Conservation (phyloP, 2,797 vertebrate genomes). For the Graptemys geographica region DNA sequence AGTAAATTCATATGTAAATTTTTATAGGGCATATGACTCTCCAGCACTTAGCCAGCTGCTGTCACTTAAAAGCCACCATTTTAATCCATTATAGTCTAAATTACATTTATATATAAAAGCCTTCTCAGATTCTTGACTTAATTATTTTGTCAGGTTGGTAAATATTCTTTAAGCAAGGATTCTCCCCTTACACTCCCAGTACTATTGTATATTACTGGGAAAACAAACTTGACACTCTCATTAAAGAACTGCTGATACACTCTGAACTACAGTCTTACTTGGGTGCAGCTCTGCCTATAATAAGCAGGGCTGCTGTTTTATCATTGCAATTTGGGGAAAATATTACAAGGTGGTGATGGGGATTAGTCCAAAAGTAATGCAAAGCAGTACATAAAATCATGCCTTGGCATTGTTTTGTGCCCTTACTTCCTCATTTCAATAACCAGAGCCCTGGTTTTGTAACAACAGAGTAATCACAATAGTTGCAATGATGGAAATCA, state of each 20-base stretch:
- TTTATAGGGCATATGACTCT: not conserved
- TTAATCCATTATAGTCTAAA: not conserved
- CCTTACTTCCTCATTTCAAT: not conserved
- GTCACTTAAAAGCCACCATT: not conserved
- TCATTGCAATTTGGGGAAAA: not conserved
- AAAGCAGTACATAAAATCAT: slow-evolving; percentile 63
- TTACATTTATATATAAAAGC: not conserved
- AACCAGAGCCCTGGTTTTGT: slow-evolving; percentile 34
- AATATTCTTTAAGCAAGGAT: not conserved
- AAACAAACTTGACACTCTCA: not conserved
- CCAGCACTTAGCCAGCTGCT: not conserved
- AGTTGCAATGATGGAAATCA: slow-evolving; percentile 8
- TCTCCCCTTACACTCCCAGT: not conserved
- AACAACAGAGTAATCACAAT: not conserved
- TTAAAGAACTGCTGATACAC: not conserved
- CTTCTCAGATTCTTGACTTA: not conserved
- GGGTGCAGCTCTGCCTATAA: not conserved
- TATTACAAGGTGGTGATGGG: not conserved
- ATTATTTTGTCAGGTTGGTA: not conserved
- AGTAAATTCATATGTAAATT: not conserved
- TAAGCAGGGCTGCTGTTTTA: not conserved
- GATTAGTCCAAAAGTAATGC: slow-evolving; percentile 49
- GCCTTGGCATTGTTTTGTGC: slow-evolving; percentile 37
- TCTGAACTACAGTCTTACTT: not conserved
- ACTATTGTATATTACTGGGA: not conserved